Evolutionary conservation across 1,140 invertebrate genomes (phyloP), one percentile per base, ranked within the genome.

Genomic region (Onthophagus taurus): DNA sequence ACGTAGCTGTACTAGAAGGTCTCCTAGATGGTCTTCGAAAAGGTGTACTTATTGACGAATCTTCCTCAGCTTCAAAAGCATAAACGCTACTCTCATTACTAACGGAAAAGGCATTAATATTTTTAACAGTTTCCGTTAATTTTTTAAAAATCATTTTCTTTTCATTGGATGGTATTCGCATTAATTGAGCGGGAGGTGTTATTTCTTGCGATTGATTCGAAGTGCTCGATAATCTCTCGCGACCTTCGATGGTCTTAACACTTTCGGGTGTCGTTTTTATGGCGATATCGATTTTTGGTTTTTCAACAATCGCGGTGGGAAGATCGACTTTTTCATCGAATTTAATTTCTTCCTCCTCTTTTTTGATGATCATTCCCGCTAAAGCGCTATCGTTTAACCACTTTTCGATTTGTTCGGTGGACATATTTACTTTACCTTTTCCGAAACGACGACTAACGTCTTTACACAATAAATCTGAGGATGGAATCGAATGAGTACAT

Each of bases 31-130:
- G 65, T 37, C 78, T 62, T 23, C 77, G 57, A 51, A 78, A 78
- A 2, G 77, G 77, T 1, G 73, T 76, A 72, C 73, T 47, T 3
- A 50, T 43, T 9, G 37, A 39, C 33, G 57, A 52, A 31, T 65
- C 64, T 9, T 75, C 76, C 24, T 80, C 76, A 42, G 75, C 76
- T 45, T 79, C 77, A 59, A 83, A 83, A 1, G 80, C 79, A 53
- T 82, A 82, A 20, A 81, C 77, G 50, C 78, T 80, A 26, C 76
- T 78, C 52, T 83, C 79, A 53, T 81, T 80, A 48, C 78, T 75
- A 0, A 75, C 75, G 1, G 78, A 80, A 60, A 81, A 81, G 2
- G 80, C 78, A 46, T 72, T 74, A 0, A 70, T 58, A 52, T 67
- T 76, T 5, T 68, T 68, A 3, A 49, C 60, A 8, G 44, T 47